Percentiles rank a stretch among this genome's conserved stretches.
These are phyloP conservation scores for Cryptomyrus ogoouensis DNA, from an alignment of 2,113 vertebrate genomes.

Conservation along the genomic window DNA sequence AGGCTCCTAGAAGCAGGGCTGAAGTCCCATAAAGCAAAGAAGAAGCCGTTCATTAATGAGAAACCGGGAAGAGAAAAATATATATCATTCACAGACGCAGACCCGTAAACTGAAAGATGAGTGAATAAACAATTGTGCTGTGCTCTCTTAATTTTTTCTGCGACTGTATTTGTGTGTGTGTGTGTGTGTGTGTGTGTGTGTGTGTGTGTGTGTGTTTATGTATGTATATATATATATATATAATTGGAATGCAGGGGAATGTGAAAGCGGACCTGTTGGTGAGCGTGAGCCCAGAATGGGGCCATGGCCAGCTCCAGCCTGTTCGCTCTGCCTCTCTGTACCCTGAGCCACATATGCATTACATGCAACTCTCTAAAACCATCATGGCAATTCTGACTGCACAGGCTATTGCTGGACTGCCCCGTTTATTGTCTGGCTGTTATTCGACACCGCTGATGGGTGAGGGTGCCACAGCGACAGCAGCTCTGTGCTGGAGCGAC, in stretches of 20 bases:
- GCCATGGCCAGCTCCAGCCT: too few relatives aligned
- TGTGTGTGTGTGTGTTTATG: not conserved
- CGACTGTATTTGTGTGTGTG: not conserved
- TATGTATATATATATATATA: not conserved
- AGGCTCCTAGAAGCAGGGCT: too few relatives aligned
- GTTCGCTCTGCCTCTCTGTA: not conserved
- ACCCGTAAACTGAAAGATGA: too few relatives aligned
- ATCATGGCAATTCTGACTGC: not conserved
- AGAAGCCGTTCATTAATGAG: too few relatives aligned
- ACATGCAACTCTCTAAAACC: not conserved
- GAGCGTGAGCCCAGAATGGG: not conserved
- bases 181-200: not conserved
- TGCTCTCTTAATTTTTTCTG: too few relatives aligned
- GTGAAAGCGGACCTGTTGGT: not conserved
- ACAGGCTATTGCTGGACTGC: not conserved
- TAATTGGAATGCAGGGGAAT: not conserved
- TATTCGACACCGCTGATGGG: not conserved
- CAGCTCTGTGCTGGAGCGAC: not conserved
- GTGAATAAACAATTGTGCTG: too few relatives aligned
- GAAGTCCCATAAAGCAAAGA: too few relatives aligned
- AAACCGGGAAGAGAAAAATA: too few relatives aligned
- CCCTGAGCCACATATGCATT: not conserved
- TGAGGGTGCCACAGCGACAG: not conserved
- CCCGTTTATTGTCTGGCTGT: not conserved
- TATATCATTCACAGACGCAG: too few relatives aligned